Base-by-base conservation (phyloP, 35 echinoderm and acorn worm species). In the Antedon bifida region DNA sequence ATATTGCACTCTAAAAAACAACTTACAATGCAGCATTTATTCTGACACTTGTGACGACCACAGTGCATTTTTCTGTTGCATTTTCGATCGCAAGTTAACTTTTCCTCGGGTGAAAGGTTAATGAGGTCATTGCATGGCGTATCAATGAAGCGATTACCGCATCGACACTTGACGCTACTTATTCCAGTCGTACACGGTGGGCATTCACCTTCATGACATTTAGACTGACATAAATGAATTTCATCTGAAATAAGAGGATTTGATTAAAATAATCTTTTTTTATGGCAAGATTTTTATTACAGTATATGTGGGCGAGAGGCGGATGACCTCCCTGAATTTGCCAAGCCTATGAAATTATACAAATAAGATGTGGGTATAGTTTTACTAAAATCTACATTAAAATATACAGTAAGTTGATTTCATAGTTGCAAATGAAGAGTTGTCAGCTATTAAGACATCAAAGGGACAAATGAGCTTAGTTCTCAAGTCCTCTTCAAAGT, bases 1-100 rank as follows among this genome's bases (percentile, higher is more conserved):
- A n/a, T n/a, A n/a, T n/a, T n/a, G n/a, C n/a, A n/a, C n/a, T n/a
- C n/a, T n/a, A n/a, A n/a, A n/a, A n/a, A n/a, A n/a, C n/a, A 11
- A 88, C 94, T 85, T 81, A 97, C 94, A 33, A 91, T 81, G 75
- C 94, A 97, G 78, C 94, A 97, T 81, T 87, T 85, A 36, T 85
- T 34, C 29, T 88, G 85, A 51, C 94, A 97, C 42, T 89, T 89
- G 74, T 97, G 94, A 80, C 88, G 89, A 9, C 94, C 94, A 81
- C 94, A 97, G 28, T 92, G 84, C 75, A 88, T 92, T 34, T 88
- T 87, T 77, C 87, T 92, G 82, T 91, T 87, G 36, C 94, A 97
- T 82, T 92, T 92, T 45, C 90, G 83, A 73, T 97, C 94, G 78
- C 94, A 97, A 8, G 39, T 14, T 5, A 82, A 78, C 19, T 83